phyloP scores from a whole-genome alignment of 2,797 vertebrate species.

The Trachurus trachurus region DNA sequence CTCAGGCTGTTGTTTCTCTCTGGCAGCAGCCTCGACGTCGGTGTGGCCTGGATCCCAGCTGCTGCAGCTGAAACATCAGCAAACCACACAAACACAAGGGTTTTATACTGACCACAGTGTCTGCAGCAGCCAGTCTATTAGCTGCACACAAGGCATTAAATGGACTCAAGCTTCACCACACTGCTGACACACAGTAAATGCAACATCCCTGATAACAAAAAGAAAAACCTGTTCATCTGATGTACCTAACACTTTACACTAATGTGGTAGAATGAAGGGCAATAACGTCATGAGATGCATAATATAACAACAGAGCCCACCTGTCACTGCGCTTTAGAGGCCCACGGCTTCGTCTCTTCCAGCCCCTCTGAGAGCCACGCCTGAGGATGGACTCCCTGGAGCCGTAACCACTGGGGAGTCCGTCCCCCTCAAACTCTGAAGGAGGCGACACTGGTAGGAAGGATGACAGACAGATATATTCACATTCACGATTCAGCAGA shows the following conservation, averaged over 20 bases:
- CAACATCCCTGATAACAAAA: constrained; percentile 21
- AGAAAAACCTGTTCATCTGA: constrained; percentile 5
- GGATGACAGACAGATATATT: constrained; percentile 7
- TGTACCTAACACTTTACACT: constrained; percentile 12
- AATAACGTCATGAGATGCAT: background rate
- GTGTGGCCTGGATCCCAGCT: constrained; percentile 70
- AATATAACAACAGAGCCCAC: constrained; percentile 29
- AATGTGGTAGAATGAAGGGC: constrained; percentile 6
- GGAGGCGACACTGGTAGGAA: constrained; percentile 76
- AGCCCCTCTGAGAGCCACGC: constrained; percentile 63
- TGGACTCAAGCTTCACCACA: constrained; percentile 51
- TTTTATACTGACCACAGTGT: constrained; percentile 39
- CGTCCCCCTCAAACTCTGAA: constrained; percentile 79
- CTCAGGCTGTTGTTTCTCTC: constrained; percentile 51
- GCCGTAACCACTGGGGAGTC: constrained; percentile 75
- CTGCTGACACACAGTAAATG: constrained; percentile 63
- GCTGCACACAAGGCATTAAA: constrained; percentile 62
- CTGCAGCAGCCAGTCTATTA: constrained; percentile 38
- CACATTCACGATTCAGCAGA: background rate
- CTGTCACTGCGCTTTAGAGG: constrained; percentile 56
- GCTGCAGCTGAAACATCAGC: constrained; percentile 71
- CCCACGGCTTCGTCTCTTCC: constrained; percentile 68
- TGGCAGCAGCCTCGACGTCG: constrained; percentile 47
- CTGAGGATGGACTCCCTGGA: constrained; percentile 84
- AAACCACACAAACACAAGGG: constrained; percentile 38